phyloP scores from a whole-genome alignment of 2,797 vertebrate genomes.

The Taeniopygia guttata region DNA sequence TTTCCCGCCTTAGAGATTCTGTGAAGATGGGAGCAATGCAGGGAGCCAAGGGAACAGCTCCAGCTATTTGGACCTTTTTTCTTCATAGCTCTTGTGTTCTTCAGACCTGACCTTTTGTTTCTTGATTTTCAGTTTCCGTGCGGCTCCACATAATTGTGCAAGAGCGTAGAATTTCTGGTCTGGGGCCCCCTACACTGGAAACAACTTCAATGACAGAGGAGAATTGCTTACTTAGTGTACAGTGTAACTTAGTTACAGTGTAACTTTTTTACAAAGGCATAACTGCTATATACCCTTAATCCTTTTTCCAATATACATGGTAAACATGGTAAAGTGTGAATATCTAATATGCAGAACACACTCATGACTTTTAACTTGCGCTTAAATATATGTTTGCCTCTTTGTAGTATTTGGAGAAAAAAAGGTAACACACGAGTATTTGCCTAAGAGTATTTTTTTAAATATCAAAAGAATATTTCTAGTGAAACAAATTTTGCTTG shows the following conservation, averaged over 20 bases:
- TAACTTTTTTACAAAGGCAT: background rate
- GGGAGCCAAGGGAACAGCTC: background rate
- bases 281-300: background rate
- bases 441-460: background rate
- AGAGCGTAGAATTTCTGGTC: background rate
- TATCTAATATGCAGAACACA: background rate
- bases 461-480: background rate
- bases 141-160: background rate
- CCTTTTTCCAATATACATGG: background rate
- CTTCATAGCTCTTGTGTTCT: background rate
- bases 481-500: background rate
- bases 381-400: background rate
- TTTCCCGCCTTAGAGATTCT: background rate
- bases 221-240: background rate
- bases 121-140: background rate
- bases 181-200: background rate
- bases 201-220: background rate
- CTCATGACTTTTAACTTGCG: background rate
- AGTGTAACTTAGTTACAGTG: background rate
- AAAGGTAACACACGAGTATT: background rate
- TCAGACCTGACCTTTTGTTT: background rate
- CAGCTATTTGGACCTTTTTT: background rate
- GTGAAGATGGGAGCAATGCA: background rate
- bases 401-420: background rate
- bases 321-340: background rate